Evolutionary conservation across 2,113 vertebrate species (phyloP).

Genomic region (Nasalis larvatus): DNA sequence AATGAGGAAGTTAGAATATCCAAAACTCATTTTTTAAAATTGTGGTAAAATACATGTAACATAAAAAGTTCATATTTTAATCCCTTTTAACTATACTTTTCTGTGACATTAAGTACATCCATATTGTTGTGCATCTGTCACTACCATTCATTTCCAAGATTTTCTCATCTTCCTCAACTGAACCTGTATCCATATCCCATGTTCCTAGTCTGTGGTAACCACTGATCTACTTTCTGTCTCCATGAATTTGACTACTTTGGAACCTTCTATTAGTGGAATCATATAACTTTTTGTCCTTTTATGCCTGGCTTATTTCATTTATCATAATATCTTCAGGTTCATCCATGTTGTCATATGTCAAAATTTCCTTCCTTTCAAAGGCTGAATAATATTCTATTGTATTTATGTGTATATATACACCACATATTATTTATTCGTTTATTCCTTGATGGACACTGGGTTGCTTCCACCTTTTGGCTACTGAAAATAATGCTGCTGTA

Average conservation of each 20-base stretch:
- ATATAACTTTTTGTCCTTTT: neutral
- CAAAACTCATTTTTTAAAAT: neutral
- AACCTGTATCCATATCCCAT: neutral
- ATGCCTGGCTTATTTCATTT: neutral
- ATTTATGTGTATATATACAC: neutral
- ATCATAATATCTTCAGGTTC: neutral
- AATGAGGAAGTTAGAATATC: constrained; percentile 2
- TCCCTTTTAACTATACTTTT: neutral
- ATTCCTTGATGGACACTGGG: neutral
- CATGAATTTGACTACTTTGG: neutral
- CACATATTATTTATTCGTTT: neutral
- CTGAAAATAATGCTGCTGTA: neutral
- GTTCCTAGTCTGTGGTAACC: neutral
- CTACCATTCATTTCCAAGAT: neutral
- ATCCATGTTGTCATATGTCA: neutral
- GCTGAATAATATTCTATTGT: neutral
- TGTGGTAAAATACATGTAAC: neutral
- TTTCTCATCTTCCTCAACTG: neutral
- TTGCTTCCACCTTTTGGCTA: neutral
- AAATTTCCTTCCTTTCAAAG: neutral
- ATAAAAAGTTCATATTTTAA: neutral
- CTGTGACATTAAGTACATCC: neutral
- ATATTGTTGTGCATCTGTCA: neutral
- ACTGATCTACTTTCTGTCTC: neutral
- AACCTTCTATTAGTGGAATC: neutral